These are phyloP conservation scores for Cantharis rustica DNA, from an alignment of 2,888 invertebrate genomes.

Conservation along the genomic window DNA sequence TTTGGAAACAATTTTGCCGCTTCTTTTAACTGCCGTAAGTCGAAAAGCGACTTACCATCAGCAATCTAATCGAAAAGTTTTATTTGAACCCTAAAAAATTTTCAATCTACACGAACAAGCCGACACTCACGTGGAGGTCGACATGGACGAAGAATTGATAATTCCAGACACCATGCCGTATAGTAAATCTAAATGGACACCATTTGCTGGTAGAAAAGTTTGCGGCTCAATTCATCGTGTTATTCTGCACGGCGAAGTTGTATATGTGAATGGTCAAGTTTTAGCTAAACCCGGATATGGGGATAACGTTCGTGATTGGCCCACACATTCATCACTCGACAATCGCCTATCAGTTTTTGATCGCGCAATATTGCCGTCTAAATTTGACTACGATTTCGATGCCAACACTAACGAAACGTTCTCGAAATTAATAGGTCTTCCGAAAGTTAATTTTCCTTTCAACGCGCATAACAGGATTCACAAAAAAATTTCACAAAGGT, in stretches of 20 bases:
- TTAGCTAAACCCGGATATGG: conserved; percentile 87
- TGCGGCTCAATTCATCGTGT: conserved; percentile 91
- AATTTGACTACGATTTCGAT: conserved; percentile 53
- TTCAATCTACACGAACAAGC: conserved; percentile 96
- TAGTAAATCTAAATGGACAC: conserved; percentile 96
- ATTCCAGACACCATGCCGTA: conserved; percentile 82
- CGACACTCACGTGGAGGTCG: conserved; percentile 96
- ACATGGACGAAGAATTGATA: conserved; percentile 90
- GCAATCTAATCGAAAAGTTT: conserved; percentile 89
- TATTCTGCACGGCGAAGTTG: conserved; percentile 93
- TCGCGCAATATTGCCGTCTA: conserved; percentile 54
- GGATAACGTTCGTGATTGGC: conserved; percentile 79
- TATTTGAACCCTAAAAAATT: conserved; percentile 93
- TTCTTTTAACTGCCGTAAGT: conserved; percentile 93
- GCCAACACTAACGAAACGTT: conserved; percentile 62
- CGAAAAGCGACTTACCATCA: conserved; percentile 83
- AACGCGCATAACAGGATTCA: conserved; percentile 5
- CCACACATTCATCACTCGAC: conserved; percentile 59
- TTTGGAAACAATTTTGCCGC: conserved; percentile 95
- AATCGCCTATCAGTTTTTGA: conserved; percentile 64
- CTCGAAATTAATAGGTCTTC: conserved; percentile 55
- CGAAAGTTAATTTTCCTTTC: conserved; percentile 63
- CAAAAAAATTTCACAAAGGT: conserved; percentile 44
- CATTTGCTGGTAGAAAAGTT: conserved; percentile 78
- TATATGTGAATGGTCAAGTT: conserved; percentile 92